Evolutionary conservation across 2,797 vertebrate genomes (phyloP).

Genomic region (Crotalus adamanteus): DNA sequence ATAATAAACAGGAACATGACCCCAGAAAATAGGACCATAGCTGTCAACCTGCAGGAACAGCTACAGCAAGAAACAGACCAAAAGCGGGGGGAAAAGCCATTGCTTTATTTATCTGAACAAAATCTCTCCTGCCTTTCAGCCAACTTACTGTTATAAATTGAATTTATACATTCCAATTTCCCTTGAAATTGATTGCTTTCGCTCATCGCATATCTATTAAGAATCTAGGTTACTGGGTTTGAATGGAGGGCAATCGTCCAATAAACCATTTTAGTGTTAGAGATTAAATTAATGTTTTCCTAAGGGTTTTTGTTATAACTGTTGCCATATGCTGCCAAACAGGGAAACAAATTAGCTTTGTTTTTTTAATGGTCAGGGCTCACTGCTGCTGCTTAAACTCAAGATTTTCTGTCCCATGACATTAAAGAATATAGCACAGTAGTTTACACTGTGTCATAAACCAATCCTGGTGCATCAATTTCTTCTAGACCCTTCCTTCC

Average conservation of each 20-base stretch:
- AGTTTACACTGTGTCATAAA: neutral
- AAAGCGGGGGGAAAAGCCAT: neutral
- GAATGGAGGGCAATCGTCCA: constrained; percentile 24
- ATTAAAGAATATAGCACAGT: neutral
- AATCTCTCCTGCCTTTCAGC: neutral
- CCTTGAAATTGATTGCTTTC: constrained; percentile 36
- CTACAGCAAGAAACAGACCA: neutral
- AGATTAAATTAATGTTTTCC: constrained; percentile 18
- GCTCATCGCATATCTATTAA: constrained; percentile 44
- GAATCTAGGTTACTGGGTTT: neutral
- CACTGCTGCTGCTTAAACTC: neutral
- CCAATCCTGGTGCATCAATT: neutral
- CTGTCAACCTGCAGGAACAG: neutral
- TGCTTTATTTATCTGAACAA: neutral
- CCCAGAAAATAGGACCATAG: neutral
- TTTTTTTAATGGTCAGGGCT: neutral
- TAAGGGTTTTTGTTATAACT: constrained; percentile 28
- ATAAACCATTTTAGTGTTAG: neutral
- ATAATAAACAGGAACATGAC: neutral
- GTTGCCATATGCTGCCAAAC: constrained; percentile 24
- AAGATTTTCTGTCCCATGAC: neutral
- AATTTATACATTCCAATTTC: constrained; percentile 7
- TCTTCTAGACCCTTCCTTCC: neutral
- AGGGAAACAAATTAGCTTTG: constrained; percentile 8
- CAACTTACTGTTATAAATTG: neutral